phyloP scores from a whole-genome alignment of 2,113 vertebrate genomes.

The Sinosuthora webbiana region DNA sequence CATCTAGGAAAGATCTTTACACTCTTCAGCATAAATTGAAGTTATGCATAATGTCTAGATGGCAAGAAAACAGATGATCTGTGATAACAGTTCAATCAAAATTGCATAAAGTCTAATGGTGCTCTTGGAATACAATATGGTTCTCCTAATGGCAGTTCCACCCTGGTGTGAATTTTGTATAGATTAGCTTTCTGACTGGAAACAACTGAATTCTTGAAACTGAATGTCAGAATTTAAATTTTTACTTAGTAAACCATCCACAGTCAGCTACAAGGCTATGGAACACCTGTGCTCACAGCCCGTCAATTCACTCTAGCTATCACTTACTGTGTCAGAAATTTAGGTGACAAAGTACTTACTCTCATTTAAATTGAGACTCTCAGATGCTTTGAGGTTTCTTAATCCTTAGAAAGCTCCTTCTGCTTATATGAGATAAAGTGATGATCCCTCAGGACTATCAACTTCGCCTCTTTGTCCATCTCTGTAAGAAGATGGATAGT shows the following conservation, averaged over 20 bases:
- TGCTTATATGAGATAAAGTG: not conserved
- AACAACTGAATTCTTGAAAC: not conserved
- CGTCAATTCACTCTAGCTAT: not conserved
- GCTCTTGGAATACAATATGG: not conserved
- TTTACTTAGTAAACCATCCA: not conserved
- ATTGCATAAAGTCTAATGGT: not conserved
- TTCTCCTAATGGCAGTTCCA: not conserved
- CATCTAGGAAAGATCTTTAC: not conserved
- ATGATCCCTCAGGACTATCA: not conserved
- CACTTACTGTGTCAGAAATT: not conserved
- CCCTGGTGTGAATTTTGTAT: not conserved
- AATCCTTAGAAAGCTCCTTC: slow-evolving; percentile 21
- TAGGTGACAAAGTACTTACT: not conserved
- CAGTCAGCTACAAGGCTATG: not conserved
- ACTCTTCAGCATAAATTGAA: not conserved
- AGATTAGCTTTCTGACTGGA: not conserved
- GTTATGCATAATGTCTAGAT: not conserved
- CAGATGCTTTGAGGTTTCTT: not conserved
- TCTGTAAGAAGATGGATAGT: not conserved
- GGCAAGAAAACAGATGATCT: slow-evolving; percentile 2
- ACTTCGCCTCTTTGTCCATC: not conserved
- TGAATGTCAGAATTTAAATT: not conserved
- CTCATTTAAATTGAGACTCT: not conserved
- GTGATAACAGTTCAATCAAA: slow-evolving; percentile 14
- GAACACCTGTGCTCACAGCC: not conserved